These are phyloP conservation scores for Steinernema khuongi DNA, from an alignment of 1,140 invertebrate species.

Conservation along the genomic window DNA sequence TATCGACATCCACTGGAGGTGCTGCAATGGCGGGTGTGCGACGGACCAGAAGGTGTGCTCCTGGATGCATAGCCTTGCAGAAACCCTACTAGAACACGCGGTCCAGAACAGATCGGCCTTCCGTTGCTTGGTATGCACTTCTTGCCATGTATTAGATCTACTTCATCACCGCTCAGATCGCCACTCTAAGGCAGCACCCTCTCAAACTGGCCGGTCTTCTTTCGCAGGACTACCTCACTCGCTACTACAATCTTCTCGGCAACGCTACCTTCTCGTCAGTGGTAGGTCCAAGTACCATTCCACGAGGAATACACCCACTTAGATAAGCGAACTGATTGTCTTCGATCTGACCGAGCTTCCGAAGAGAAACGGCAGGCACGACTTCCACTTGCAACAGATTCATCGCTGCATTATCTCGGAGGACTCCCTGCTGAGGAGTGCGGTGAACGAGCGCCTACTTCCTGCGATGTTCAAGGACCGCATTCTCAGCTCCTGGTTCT, in stretches of 20 bases:
- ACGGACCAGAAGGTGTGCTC: background rate
- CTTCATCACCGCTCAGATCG: background rate
- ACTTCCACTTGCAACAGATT: background rate
- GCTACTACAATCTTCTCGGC: background rate
- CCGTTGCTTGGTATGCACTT: conserved; percentile 14
- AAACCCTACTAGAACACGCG: background rate
- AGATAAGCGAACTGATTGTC: background rate
- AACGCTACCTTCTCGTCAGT: background rate
- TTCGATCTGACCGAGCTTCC: background rate
- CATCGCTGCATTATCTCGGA: background rate
- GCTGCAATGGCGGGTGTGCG: background rate
- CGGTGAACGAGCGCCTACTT: background rate
- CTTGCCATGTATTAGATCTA: conserved; percentile 5
- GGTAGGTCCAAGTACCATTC: background rate
- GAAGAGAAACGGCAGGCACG: background rate
- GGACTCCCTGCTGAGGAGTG: background rate
- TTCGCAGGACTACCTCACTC: background rate
- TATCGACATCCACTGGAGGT: conserved; percentile 21
- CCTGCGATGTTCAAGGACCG: background rate
- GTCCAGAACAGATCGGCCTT: background rate
- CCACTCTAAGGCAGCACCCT: background rate
- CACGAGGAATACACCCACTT: background rate
- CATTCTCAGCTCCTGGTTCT: background rate
- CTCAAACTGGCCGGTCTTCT: conserved; percentile 13
- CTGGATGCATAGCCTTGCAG: conserved; percentile 16